These are phyloP conservation scores for Pipistrellus pygmaeus DNA, from an alignment of 2,797 vertebrate genomes.

Conservation along the genomic window DNA sequence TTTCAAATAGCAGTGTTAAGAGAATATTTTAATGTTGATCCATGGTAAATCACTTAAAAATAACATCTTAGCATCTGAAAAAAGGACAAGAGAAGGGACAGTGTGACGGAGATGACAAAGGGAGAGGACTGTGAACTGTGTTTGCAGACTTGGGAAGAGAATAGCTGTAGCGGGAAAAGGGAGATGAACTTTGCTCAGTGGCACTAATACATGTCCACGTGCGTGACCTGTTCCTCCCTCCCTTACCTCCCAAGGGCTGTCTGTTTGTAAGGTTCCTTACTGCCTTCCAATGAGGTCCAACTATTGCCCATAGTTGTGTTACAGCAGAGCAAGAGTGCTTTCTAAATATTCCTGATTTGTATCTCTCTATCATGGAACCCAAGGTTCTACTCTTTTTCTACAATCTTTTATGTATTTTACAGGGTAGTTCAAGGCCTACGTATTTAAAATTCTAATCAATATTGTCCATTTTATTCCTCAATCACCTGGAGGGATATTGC, in stretches of 20 bases:
- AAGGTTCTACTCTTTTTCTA: conserved; percentile 10
- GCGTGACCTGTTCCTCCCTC: neutral
- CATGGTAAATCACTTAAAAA: neutral
- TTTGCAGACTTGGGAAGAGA: conserved; percentile 16
- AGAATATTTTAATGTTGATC: neutral
- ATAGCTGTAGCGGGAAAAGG: neutral
- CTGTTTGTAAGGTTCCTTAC: neutral
- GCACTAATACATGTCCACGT: neutral
- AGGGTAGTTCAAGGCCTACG: neutral
- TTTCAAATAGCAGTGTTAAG: conserved; percentile 22
- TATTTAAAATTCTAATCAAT: conserved; percentile 29
- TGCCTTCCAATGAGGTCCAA: neutral
- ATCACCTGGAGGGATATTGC: neutral
- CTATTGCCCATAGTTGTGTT: neutral
- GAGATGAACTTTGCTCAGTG: neutral
- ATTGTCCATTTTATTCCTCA: neutral
- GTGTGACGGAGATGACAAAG: neutral
- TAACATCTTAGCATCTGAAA: neutral
- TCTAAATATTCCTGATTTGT: neutral
- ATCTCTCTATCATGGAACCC: neutral
- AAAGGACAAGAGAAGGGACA: neutral
- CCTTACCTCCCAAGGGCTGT: neutral
- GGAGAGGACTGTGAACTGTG: neutral
- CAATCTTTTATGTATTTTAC: neutral
- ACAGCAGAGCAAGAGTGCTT: conserved; percentile 1